phyloP scores from a whole-genome alignment of 2,888 invertebrate genomes.

The Prionchulus punctatus region DNA sequence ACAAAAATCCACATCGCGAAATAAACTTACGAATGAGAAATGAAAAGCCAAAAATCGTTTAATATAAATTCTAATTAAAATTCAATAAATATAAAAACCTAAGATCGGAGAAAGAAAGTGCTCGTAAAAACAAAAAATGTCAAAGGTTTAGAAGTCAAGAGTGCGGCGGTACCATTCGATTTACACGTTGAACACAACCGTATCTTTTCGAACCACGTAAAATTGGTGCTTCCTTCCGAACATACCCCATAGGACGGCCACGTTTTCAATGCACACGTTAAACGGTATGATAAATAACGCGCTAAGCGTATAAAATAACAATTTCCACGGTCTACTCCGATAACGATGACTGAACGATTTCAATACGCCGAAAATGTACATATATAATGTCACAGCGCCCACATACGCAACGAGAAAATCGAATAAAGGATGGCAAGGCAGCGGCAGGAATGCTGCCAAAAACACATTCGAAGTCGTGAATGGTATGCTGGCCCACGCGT shows the following conservation, averaged over 20 bases:
- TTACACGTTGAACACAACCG: constrained; percentile 2
- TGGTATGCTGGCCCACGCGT: constrained; percentile 89
- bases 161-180: too few relatives aligned
- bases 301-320: constrained; percentile 42
- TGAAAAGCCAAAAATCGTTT: too few relatives aligned
- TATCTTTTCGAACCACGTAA: constrained; percentile 87
- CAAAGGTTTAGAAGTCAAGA: too few relatives aligned
- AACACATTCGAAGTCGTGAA: constrained; percentile 73
- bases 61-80: too few relatives aligned
- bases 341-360: constrained; percentile 63
- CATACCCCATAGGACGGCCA: constrained; percentile 83
- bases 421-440: constrained; percentile 53
- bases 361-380: constrained; percentile 93
- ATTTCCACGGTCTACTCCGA: constrained; percentile 20
- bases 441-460: constrained; percentile 62
- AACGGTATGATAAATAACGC: constrained; percentile 78
- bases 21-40: too few relatives aligned
- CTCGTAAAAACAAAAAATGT: too few relatives aligned
- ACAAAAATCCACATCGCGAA: too few relatives aligned
- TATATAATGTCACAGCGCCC: constrained; percentile 82
- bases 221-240: constrained; percentile 88
- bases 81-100: too few relatives aligned
- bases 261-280: constrained; percentile 80
- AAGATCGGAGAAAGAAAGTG: too few relatives aligned
- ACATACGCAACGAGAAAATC: constrained; percentile 76